Evolutionary conservation across 2,888 invertebrate species (phyloP), one percentile per base, ranked within the genome.

Genomic region (Apamea crenata): DNA sequence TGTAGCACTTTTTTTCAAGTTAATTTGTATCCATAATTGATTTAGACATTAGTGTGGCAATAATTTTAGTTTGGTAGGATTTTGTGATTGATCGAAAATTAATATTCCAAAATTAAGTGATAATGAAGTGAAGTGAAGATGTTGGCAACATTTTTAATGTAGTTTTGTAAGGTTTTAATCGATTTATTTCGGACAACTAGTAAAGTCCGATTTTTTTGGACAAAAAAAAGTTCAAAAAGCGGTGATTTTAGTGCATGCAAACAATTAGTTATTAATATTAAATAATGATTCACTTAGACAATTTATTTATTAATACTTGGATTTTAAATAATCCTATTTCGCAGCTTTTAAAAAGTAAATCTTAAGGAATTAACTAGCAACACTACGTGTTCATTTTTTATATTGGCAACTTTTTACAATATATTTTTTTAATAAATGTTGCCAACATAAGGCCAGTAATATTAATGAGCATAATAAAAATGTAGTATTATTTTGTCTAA

Each of bases 371-470:
- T 44, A 79, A 80, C 72, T 73, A 69, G 82, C 59, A 73, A 76
- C 85, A 83, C 69, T 66, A 71, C 53, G 81, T 81, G 71, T 81
- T 73, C 40, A 78, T 72, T 83, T 85, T 80, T 80, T 74, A 61
- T 25, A 77, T 50, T 81, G 87, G 87, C 86, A 87, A 86, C 85
- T 77, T 77, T 86, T 81, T 61, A 74, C 67, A 75, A 77, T 66
- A 59, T 85, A 63, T 82, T 67, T 80, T 75, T 86, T 81, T 16
- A 61, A 80, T 75, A 36, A 87, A 84, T 88, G 88, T 89, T 89
- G 89, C 87, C 87, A 89, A 71, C 88, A 74, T 87, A 65, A 68
- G 84, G 90, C 84, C 87, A 89, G 88, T 89, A 86, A 78, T 80
- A 81, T 73, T 80, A 84, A 79, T 44, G 77, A 70, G 80, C 83